These are phyloP conservation scores for Urocolius indicus DNA, from an alignment of 2,113 vertebrate species.

Conservation along the genomic window DNA sequence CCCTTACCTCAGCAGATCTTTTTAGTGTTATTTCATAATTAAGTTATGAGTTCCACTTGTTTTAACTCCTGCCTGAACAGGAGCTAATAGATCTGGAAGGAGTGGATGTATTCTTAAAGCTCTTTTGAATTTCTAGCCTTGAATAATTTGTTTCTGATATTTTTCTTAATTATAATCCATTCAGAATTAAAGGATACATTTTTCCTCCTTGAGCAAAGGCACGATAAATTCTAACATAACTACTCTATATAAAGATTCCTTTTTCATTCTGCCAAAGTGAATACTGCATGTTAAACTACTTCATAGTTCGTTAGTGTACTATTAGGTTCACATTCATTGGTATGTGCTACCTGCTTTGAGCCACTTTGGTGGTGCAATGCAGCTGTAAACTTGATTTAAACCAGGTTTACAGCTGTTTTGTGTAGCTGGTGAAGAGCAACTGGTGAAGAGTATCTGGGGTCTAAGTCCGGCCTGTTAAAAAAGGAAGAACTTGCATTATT, in stretches of 20 bases:
- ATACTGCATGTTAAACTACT: constrained; percentile 19
- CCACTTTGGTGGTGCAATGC: constrained; percentile 49
- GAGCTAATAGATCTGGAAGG: not conserved
- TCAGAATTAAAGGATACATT: constrained; percentile 54
- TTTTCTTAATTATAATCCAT: constrained; percentile 58
- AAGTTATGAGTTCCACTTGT: constrained; percentile 21
- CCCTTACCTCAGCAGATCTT: constrained; percentile 48
- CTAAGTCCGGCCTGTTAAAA: not conserved
- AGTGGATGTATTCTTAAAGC: constrained; percentile 7
- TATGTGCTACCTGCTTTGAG: constrained; percentile 37
- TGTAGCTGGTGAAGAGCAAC: not conserved
- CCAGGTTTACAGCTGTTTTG: constrained; percentile 50
- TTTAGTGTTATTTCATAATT: constrained; percentile 38
- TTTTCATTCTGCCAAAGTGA: constrained; percentile 49
- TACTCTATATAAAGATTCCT: constrained; percentile 31
- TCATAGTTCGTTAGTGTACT: constrained; percentile 63
- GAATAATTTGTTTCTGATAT: constrained; percentile 44
- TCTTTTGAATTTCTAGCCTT: constrained; percentile 31
- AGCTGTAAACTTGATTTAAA: constrained; percentile 62
- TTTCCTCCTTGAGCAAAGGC: constrained; percentile 17
- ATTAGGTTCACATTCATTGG: constrained; percentile 32
- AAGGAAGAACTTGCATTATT: not conserved
- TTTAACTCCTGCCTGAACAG: not conserved
- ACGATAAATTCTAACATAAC: constrained; percentile 43
- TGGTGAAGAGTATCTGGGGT: not conserved